phyloP scores from a whole-genome alignment of 2,888 invertebrate species.

The Teleiodes luculella region DNA sequence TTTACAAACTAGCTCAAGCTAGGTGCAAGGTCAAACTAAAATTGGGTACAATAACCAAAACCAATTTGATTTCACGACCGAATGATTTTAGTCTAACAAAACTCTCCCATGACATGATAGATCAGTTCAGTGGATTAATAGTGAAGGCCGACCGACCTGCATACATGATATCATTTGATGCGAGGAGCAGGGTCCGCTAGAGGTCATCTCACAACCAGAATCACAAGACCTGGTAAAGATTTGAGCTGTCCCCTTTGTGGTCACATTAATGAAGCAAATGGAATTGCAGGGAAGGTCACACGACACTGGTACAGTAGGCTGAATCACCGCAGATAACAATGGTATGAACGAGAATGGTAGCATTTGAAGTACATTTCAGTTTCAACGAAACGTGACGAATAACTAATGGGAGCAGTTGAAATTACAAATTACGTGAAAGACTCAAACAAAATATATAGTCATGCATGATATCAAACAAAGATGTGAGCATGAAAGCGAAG shows the following conservation, averaged over 20 bases:
- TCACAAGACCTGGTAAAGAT: constrained; percentile 28
- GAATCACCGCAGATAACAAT: constrained; percentile 52
- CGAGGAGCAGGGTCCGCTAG: constrained; percentile 33
- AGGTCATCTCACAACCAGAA: constrained; percentile 42
- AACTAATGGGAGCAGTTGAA: too few relatives aligned
- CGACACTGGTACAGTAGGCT: constrained; percentile 38
- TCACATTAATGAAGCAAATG: constrained; percentile 14
- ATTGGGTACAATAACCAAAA: constrained; percentile 36
- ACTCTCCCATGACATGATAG: constrained; percentile 46
- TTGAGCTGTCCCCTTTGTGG: constrained; percentile 19
- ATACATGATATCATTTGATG: constrained; percentile 54
- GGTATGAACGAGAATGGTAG: constrained; percentile 34
- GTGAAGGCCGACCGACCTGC: constrained; percentile 58
- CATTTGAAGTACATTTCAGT: constrained; percentile 24
- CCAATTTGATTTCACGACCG: constrained; percentile 43
- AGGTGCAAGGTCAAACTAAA: constrained; percentile 12
- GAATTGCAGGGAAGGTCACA: constrained; percentile 35
- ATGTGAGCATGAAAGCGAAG: too few relatives aligned
- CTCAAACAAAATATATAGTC: too few relatives aligned
- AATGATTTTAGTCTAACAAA: constrained; percentile 27
- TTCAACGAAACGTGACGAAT: constrained; percentile 48
- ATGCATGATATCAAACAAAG: too few relatives aligned
- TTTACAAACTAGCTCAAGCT: neutral
- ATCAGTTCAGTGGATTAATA: constrained; percentile 50
- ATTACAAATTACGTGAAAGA: constrained; percentile 3